Conservation (phyloP, 2,888 invertebrate genomes). For the Drosophila phalerata region DNA sequence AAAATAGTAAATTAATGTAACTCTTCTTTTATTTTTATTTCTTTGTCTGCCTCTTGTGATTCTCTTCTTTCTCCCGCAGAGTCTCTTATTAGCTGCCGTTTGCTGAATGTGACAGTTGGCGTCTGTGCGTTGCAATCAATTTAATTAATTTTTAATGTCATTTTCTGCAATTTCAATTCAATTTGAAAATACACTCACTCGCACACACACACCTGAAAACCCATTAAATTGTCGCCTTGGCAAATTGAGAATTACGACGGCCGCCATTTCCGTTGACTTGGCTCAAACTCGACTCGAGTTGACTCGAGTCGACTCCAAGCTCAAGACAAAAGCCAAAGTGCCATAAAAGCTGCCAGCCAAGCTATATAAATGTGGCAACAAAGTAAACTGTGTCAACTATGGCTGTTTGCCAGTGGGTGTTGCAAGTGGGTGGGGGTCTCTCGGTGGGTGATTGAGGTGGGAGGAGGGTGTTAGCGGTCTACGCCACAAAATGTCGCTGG, state of each 20-base stretch:
- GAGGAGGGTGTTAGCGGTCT: constrained; percentile 19
- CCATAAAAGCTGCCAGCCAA: constrained; percentile 77
- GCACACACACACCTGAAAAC: constrained; percentile 65
- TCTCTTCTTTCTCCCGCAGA: constrained; percentile 15
- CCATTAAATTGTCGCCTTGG: constrained; percentile 83
- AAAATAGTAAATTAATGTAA: constrained; percentile 46
- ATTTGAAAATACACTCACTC: constrained; percentile 70
- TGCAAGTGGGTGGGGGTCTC: background rate
- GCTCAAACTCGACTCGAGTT: constrained; percentile 57
- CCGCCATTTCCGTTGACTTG: constrained; percentile 75
- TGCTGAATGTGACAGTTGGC: constrained; percentile 60
- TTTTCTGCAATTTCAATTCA: constrained; percentile 83
- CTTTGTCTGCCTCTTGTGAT: constrained; percentile 2
- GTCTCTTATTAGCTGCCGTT: constrained; percentile 44
- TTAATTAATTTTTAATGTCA: constrained; percentile 84
- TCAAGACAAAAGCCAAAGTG: constrained; percentile 78
- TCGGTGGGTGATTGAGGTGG: background rate
- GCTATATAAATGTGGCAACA: constrained; percentile 81
- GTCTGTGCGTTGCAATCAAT: constrained; percentile 79
- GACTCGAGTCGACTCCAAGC: constrained; percentile 45
- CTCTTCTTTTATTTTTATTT: background rate
- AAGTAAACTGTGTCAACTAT: constrained; percentile 80
- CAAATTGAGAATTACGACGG: constrained; percentile 83
- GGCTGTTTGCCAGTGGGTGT: constrained; percentile 43
- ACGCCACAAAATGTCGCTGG: constrained; percentile 70